Evolutionary conservation across 2,113 vertebrate genomes (phyloP).

Genomic region (Malurus alboscapulatus): DNA sequence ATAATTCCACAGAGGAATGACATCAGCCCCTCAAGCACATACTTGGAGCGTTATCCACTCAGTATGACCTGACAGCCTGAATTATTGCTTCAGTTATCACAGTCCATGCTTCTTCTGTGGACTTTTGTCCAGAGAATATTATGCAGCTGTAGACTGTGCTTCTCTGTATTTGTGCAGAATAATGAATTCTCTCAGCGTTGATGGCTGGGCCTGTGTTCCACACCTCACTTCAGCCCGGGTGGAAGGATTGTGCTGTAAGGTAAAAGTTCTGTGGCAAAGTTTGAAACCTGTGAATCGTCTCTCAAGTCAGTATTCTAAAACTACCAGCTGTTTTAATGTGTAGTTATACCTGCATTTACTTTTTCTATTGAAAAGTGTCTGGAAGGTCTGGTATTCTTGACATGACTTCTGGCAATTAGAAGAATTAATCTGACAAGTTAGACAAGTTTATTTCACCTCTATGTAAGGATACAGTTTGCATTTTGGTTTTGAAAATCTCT

Average conservation of each 20-base stretch:
- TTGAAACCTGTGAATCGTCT: not conserved
- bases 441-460: not conserved
- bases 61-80: not conserved
- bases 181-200: not conserved
- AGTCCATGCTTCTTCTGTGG: not conserved
- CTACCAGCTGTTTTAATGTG: not conserved
- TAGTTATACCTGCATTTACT: not conserved
- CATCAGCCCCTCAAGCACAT: not conserved
- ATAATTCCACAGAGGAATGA: not conserved
- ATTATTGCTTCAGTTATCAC: not conserved
- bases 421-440: not conserved
- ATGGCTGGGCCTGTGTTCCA: not conserved
- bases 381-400: not conserved
- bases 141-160: not conserved
- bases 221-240: not conserved
- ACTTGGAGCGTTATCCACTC: not conserved
- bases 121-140: not conserved
- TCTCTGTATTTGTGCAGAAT: not conserved
- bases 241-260: not conserved
- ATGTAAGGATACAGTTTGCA: not conserved
- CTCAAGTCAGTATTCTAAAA: not conserved
- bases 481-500: not conserved
- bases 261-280: not conserved
- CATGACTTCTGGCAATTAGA: not conserved
- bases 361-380: not conserved